Base-by-base conservation (phyloP, 2,113 vertebrate genomes). In the Calyptommatus sinebrachiatus region DNA sequence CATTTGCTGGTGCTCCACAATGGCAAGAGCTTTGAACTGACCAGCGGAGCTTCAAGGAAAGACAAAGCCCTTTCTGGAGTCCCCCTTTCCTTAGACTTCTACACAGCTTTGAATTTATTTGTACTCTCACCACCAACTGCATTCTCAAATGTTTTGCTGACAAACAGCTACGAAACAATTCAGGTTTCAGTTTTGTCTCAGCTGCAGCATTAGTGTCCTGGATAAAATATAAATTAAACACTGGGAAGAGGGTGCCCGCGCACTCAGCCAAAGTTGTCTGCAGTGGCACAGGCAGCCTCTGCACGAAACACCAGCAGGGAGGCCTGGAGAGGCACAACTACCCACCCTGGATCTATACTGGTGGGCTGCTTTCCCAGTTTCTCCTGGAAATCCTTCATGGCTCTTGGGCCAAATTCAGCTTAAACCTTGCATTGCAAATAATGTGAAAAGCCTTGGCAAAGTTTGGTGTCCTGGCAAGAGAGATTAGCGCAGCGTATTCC, bases 51-150 rank as follows among this genome's bases (percentile, higher is more conserved):
- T 0, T 0, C 68, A 31, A 76, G 20, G n/a, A 11, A 4, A 16
- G 4, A 41, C 35, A 41, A 46, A 1, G 66, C 62, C n/a, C 45
- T 26, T 0, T 1, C 45, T 0, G 29, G 24, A 0, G 66, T 73
- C 66, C 18, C 76, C 0, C 0, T 28, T 70, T 81, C n/a, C 80
- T 21, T 85, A 83, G 73, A 77, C 83, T 68, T 63, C 87, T 76
- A 77, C 8, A 14, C 66, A 14, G 26, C 68, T 73, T 18, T 11
- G 48, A 76, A 75, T 81, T 7, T 8, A n/a, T 14, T 12, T 4
- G 18, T 4, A 5, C 57, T 53, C 1, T 1, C 9, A 48, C 3
- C 5, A 31, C 3, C 63, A 57, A 4, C 62, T 46, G 4, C 7
- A 1, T 21, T 20, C 22, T 10, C 8, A 21, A 22, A 48, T 26